Percentiles rank a stretch among this genome's conserved stretches.
These are phyloP conservation scores for Ictidomys tridecemlineatus DNA, from an alignment of 2,113 vertebrate genomes.

Conservation along the genomic window DNA sequence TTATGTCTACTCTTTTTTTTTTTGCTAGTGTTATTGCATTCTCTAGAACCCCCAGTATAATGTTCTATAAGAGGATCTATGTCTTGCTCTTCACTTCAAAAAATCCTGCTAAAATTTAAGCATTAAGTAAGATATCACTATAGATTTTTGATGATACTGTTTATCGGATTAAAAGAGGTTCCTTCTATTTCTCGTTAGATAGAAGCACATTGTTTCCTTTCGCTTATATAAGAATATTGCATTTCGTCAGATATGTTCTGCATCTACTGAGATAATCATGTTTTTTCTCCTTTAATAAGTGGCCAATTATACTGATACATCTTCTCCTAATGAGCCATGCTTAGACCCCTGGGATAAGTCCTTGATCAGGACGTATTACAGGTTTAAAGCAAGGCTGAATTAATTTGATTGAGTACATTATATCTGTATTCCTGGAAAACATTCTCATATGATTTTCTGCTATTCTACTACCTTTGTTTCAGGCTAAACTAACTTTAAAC, in stretches of 20 bases:
- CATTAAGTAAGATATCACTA: background rate
- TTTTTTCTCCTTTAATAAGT: background rate
- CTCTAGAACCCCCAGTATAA: background rate
- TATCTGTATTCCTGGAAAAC: background rate
- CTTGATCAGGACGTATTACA: background rate
- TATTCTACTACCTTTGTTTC: background rate
- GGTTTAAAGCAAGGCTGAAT: conserved; percentile 6
- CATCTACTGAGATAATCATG: background rate
- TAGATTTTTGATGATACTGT: background rate
- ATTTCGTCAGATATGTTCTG: background rate
- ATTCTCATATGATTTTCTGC: background rate
- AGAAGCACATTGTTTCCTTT: conserved; percentile 11
- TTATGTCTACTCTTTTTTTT: background rate
- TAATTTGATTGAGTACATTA: conserved; percentile 40
- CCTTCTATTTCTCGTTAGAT: conserved; percentile 47
- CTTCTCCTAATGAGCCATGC: background rate
- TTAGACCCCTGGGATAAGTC: background rate
- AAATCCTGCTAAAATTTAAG: conserved; percentile 33
- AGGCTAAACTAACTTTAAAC: background rate
- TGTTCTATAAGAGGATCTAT: background rate
- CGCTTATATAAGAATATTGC: background rate
- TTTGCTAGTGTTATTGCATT: background rate
- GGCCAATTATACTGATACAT: background rate
- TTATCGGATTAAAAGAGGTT: background rate
- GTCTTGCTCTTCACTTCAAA: conserved; percentile 14